phyloP scores from a whole-genome alignment of 2,113 vertebrate species.

The Alligator sinensis region DNA sequence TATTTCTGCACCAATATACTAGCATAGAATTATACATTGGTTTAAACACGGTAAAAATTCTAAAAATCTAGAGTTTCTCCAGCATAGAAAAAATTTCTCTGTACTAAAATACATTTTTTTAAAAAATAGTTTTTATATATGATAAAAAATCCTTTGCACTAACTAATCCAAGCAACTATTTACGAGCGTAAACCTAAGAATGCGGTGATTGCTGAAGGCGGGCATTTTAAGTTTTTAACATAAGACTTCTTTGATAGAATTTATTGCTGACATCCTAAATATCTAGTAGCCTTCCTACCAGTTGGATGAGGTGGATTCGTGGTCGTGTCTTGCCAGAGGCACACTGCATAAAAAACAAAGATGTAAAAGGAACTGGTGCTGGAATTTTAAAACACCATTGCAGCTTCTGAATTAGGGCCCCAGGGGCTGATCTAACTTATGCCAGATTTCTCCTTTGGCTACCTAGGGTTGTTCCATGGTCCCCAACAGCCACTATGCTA shows the following conservation, averaged over 20 bases:
- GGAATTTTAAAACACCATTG: neutral
- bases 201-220: neutral
- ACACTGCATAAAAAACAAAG: neutral
- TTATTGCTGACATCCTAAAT: neutral
- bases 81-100: neutral
- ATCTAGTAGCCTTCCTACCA: neutral
- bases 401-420: neutral
- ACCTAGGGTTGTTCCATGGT: neutral
- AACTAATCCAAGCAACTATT: neutral
- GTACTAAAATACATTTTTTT: neutral
- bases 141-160: slow-evolving; percentile 7
- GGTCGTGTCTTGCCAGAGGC: neutral
- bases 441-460: neutral
- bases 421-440: neutral
- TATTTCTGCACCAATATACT: neutral
- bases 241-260: slow-evolving; percentile 15
- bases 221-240: neutral
- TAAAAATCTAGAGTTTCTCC: neutral
- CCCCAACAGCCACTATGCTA: neutral
- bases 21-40: neutral
- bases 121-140: neutral
- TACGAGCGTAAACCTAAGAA: neutral
- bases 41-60: slow-evolving; percentile 2
- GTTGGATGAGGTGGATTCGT: neutral
- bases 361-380: neutral